Percentiles rank a stretch among this genome's conserved stretches.
These are phyloP conservation scores for Gallinago solitaria DNA, from an alignment of 2,797 vertebrate species.

Conservation along the genomic window DNA sequence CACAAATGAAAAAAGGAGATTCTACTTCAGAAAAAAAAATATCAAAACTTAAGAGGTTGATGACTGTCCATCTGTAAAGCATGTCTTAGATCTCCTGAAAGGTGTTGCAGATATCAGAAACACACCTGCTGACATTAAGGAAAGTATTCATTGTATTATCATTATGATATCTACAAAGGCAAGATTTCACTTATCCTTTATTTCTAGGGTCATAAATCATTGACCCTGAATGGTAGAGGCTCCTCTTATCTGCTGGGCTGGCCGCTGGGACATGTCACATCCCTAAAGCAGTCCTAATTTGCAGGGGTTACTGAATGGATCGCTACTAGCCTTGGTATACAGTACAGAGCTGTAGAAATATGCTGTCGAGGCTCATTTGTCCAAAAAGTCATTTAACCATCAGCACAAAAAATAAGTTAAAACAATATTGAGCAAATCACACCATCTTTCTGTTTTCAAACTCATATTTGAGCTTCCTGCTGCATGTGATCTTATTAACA, in stretches of 20 bases:
- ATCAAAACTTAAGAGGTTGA: neutral
- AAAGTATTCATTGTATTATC: neutral
- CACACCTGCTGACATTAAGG: neutral
- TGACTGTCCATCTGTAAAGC: neutral
- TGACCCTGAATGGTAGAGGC: neutral
- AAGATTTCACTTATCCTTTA: neutral
- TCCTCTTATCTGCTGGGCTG: neutral
- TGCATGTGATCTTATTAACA: neutral
- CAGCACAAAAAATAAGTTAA: neutral
- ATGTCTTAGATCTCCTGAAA: neutral
- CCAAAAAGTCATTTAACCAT: neutral
- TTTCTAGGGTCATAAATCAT: neutral
- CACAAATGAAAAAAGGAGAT: neutral
- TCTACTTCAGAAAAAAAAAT: neutral
- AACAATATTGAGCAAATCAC: neutral
- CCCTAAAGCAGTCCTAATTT: neutral
- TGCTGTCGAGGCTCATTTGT: accelerated
- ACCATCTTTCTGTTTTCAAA: neutral
- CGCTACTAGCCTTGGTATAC: neutral
- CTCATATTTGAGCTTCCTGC: neutral
- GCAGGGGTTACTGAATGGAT: neutral
- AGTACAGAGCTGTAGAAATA: neutral
- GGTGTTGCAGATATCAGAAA: neutral
- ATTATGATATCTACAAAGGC: neutral
- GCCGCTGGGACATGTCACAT: accelerated